These are phyloP conservation scores for Hypselothyrea guttata DNA, from an alignment of 2,888 invertebrate species.

Conservation along the genomic window DNA sequence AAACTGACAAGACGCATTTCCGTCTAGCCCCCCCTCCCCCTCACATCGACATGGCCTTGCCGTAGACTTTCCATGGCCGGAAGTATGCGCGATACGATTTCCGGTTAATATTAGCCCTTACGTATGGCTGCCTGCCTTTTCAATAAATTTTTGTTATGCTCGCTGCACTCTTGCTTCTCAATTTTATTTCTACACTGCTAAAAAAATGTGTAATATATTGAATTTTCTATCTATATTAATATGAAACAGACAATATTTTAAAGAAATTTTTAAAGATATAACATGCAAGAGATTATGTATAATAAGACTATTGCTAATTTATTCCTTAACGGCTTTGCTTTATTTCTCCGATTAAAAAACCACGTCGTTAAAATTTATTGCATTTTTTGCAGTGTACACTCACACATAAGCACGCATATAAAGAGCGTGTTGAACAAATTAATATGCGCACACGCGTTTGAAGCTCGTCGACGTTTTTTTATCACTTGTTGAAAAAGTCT, in stretches of 20 bases:
- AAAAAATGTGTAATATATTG: no score
- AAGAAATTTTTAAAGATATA: no score
- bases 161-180: conserved; percentile 45
- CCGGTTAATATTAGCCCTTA: conserved; percentile 51
- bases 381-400: background rate
- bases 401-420: background rate
- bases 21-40: conserved; percentile 12
- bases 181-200: conserved; percentile 21
- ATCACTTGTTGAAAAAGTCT: conserved; percentile 56
- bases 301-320: no score
- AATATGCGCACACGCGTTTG: conserved; percentile 44
- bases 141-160: conserved; percentile 41
- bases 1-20: conserved; percentile 63
- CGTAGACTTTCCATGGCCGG: conserved; percentile 14
- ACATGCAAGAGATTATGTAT: no score
- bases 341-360: no score
- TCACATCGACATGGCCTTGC: no score
- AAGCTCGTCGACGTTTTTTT: conserved; percentile 23
- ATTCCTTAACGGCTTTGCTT: no score
- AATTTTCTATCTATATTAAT: no score
- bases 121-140: conserved; percentile 22
- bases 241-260: no score
- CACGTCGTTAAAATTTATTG: no score
- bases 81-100: conserved; percentile 41
- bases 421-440: conserved; percentile 24